Evolutionary conservation across 2,888 invertebrate genomes (phyloP), one percentile per base, ranked within the genome.

Genomic region (Eubasilissa splendida): DNA sequence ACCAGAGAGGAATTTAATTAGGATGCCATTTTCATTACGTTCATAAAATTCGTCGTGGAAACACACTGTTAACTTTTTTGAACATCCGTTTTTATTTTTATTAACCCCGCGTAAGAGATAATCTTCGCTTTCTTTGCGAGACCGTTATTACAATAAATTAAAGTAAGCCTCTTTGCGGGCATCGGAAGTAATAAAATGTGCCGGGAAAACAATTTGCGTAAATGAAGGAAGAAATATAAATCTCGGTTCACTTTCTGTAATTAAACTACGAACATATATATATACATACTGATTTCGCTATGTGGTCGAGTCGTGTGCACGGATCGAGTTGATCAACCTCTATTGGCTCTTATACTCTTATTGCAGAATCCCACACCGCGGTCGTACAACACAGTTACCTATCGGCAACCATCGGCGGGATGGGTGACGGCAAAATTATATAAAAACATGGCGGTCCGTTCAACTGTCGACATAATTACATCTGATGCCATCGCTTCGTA

Each of bases 311-410:
- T 70, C 14, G 42, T 14, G 50, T 11, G 14, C 22, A 54, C 71
- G 31, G 42, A 56, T n/a, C 31, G 56, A 73, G 71, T 73, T 73
- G 58, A 73, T 73, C 71, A 73, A 73, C 71, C 71, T 73, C 71
- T 8, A 73, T 73, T 56, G 71, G 71, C 56, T 73, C 33, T 73
- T 31, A 14, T 54, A 56, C 56, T 73, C 33, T 73, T 31, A 50
- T 33, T 73, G 71, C 71, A 58, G 58, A 73, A 73, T 33, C 58
- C 71, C n/a, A 73, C 71, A 73, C 71, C 31, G 56, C 5, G 4
- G 50, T n/a, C 22, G 1, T 54, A 53, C 56, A 56, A 31, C 56
- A 73, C 71, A 12, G 71, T 73, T 65, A 65, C 33, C 33, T 65
- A 33, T 22, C 5, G 71, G 33, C 71, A 73, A 56, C 14, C 68